Evolutionary conservation across 2,113 vertebrate species (phyloP).

Genomic region (Centrocercus urophasianus): DNA sequence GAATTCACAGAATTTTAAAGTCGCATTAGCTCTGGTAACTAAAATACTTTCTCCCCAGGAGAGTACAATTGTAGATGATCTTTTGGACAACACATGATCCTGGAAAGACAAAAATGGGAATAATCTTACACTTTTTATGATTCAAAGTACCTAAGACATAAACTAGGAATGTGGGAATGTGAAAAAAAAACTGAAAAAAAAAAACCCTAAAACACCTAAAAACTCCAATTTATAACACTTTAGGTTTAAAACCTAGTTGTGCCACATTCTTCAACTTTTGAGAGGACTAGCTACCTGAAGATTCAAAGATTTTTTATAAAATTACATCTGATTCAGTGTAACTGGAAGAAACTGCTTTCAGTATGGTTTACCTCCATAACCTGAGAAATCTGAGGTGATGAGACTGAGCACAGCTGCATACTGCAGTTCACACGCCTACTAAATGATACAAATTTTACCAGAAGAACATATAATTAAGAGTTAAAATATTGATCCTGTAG

Average conservation of each 20-base stretch:
- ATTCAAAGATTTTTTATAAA: background rate
- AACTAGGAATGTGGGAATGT: background rate
- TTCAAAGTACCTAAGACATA: background rate
- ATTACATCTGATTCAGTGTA: background rate
- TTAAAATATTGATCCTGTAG: background rate
- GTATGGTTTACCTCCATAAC: background rate
- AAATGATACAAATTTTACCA: background rate
- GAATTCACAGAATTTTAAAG: constrained; percentile 67
- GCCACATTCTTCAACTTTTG: background rate
- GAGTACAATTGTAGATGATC: background rate
- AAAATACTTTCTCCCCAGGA: constrained; percentile 7
- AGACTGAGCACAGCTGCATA: background rate
- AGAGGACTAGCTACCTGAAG: background rate
- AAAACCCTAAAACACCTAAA: background rate
- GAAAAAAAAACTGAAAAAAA: background rate
- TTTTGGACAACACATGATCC: background rate
- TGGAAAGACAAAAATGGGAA: background rate
- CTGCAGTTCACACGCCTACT: background rate
- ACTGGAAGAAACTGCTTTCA: background rate
- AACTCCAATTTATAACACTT: background rate
- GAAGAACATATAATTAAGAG: background rate
- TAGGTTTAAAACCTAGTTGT: background rate
- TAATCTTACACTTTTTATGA: background rate
- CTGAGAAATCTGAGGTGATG: background rate
- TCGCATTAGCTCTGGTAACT: constrained; percentile 42